Conservation (phyloP, 2,797 vertebrate species). For the Sebastes elongatus region DNA sequence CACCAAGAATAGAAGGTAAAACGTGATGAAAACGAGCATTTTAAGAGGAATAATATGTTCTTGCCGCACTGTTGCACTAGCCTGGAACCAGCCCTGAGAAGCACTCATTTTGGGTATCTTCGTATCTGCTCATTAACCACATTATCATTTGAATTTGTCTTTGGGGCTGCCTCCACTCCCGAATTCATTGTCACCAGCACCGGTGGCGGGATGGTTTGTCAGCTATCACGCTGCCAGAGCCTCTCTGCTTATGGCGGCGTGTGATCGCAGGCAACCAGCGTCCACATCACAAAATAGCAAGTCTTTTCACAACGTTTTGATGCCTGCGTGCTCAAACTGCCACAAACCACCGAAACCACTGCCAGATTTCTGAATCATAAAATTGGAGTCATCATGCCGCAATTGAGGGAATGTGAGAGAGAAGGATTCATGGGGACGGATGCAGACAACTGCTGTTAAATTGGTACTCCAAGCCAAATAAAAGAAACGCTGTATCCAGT, state of each 20-base stretch:
- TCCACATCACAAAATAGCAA: slow-evolving; percentile 49
- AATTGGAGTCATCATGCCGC: not conserved
- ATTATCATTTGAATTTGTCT: slow-evolving; percentile 35
- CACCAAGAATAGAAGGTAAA: slow-evolving; percentile 3
- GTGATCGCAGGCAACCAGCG: not conserved
- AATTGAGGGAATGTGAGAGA: slow-evolving; percentile 16
- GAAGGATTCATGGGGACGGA: slow-evolving; percentile 13
- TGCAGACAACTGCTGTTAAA: slow-evolving; percentile 7
- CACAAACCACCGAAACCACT: slow-evolving; percentile 30
- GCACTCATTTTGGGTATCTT: slow-evolving; percentile 6
- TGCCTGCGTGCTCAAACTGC: slow-evolving; percentile 26
- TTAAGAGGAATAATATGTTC: not conserved
- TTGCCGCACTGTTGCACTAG: slow-evolving; percentile 1
- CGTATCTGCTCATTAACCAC: slow-evolving; percentile 52
- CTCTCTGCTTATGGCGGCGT: slow-evolving; percentile 16
- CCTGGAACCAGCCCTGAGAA: slow-evolving; percentile 9
- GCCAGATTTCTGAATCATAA: slow-evolving; percentile 44
- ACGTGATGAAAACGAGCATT: slow-evolving; percentile 6
- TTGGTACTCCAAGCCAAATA: slow-evolving; percentile 8
- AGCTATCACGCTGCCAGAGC: slow-evolving; percentile 20
- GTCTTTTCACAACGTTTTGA: slow-evolving; percentile 28
- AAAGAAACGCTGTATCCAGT: not conserved
- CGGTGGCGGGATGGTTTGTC: slow-evolving; percentile 21
- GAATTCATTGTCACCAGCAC: slow-evolving; percentile 18
- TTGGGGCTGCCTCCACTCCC: slow-evolving; percentile 12